Evolutionary conservation across 2,113 vertebrate species (phyloP), one percentile per base, ranked within the genome.

Genomic region (Saiga tatarica): DNA sequence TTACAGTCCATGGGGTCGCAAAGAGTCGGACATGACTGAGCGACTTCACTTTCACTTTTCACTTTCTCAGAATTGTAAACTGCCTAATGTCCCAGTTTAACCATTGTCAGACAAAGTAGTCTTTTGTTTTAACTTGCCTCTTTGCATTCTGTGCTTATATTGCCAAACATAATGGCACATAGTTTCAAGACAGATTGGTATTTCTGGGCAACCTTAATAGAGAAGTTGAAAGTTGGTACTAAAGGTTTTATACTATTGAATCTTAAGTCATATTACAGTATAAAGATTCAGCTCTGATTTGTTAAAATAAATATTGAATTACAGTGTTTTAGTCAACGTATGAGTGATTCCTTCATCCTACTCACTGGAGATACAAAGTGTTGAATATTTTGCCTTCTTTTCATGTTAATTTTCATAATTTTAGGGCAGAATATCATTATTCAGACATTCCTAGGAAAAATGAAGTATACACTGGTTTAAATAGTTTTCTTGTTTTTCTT

Each of bases 391-490:
- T 97, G 19, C 30, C 45, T 96, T 97, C 21, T 84, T 36, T 91
- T 64, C 23, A n/a, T 88, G 60, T 82, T 97, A 45, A 57, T 86
- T 91, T 96, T 88, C 64, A 78, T 89, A 76, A 85, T 82, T 95
- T 96, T 94, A 85, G 47, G 45, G 78, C 96, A 87, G 53, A 86
- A 25, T 96, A 26, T 86, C 30, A 67, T 97, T 57, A 76, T 21
- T 28, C 62, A 95, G 50, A 91, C 52, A 55, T n/a, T 87, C 55
- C 92, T 87, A 87, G n/a, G 85, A 93, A 95, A 89, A 91, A 94
- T 89, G 28, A 97, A 94, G n/a, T 94, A 36, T 96, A 47, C 52
- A 84, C n/a, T 95, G 62, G 19, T 95, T 98, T 94, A 96, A 98
- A 88, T 79, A 57, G 55, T 94, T 95, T 79, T 95, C 59, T 88